Evolutionary conservation across 1,140 invertebrate species (phyloP).

Genomic region (Drosophila kanapiae): DNA sequence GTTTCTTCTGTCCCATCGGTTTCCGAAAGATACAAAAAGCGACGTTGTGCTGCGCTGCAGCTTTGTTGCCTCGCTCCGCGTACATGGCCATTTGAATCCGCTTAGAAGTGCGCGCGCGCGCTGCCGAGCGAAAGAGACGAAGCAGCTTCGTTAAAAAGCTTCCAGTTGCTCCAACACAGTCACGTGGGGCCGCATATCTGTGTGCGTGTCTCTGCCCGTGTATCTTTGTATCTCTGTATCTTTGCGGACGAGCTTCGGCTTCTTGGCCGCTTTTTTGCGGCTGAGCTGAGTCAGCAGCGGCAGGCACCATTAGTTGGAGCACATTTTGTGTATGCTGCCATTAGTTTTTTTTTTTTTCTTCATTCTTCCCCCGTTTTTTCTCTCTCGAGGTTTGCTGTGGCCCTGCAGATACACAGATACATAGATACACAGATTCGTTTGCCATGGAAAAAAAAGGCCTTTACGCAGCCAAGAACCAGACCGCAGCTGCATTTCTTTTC

Average conservation of each 20-base stretch:
- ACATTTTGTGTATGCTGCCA: slow-evolving; percentile 69
- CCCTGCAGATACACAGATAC: slow-evolving; percentile 29
- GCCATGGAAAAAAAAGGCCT: slow-evolving; percentile 12
- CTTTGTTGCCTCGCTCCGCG: slow-evolving; percentile 30
- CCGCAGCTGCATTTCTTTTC: slow-evolving; percentile 68
- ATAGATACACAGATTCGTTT: slow-evolving; percentile 4
- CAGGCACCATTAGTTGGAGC: slow-evolving; percentile 77
- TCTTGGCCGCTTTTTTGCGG: slow-evolving; percentile 40
- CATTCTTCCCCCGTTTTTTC: slow-evolving; percentile 20
- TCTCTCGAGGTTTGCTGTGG: slow-evolving; percentile 25
- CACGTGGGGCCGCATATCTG: slow-evolving; percentile 55
- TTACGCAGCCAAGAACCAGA: slow-evolving; percentile 59
- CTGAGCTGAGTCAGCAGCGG: slow-evolving; percentile 65
- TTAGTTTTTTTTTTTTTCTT: slow-evolving; percentile 43
- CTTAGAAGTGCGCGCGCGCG: slow-evolving; percentile 76
- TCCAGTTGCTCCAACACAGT: slow-evolving; percentile 44
- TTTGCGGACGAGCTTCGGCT: slow-evolving; percentile 41
- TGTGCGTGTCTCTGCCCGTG: slow-evolving; percentile 33
- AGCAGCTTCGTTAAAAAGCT: slow-evolving; percentile 75
- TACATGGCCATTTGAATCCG: slow-evolving; percentile 69
- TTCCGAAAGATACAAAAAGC: slow-evolving; percentile 73
- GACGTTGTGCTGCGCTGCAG: slow-evolving; percentile 33
- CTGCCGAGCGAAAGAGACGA: slow-evolving; percentile 31
- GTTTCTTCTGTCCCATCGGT: slow-evolving; percentile 22
- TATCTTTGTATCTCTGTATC: slow-evolving; percentile 49